Conservation (phyloP, 2,113 vertebrate genomes). For the Crocuta crocuta region DNA sequence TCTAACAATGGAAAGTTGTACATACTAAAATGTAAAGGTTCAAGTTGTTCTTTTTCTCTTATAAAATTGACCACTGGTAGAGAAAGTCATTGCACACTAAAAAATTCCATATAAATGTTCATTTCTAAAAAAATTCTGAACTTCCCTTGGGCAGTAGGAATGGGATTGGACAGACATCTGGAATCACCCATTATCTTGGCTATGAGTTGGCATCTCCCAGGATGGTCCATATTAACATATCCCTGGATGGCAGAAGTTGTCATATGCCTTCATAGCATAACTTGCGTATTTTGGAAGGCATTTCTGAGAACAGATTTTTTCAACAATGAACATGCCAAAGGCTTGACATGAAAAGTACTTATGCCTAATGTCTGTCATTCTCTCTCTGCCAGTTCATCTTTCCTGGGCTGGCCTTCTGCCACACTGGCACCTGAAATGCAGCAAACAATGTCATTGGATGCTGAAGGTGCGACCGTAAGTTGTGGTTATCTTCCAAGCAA, state of each 20-base stretch:
- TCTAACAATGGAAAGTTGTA: not conserved
- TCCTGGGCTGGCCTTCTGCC: constrained; percentile 84
- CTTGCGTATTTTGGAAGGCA: constrained; percentile 85
- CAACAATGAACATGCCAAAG: constrained; percentile 86
- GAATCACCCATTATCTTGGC: constrained; percentile 82
- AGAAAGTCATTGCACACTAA: not conserved
- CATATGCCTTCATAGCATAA: constrained; percentile 84
- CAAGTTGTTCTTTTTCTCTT: not conserved
- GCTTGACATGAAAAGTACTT: constrained; percentile 87
- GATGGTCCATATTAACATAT: constrained; percentile 83
- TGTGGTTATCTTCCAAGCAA: constrained; percentile 80
- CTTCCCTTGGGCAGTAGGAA: constrained; percentile 66
- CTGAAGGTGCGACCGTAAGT: constrained; percentile 78
- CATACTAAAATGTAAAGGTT: not conserved
- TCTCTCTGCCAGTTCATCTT: constrained; percentile 87
- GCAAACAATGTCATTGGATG: constrained; percentile 79
- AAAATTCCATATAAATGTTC: constrained; percentile 48
- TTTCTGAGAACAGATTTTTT: constrained; percentile 88
- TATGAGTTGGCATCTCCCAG: constrained; percentile 81
- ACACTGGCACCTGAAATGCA: constrained; percentile 84
- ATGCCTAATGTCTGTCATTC: constrained; percentile 88
- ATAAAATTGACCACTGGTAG: constrained; percentile 55
- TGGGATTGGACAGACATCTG: constrained; percentile 83
- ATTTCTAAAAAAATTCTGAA: constrained; percentile 62
- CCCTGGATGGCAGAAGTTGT: constrained; percentile 84